Evolutionary conservation across 2,888 invertebrate species (phyloP), one percentile per base, ranked within the genome.

Genomic region (Tipula confusa): DNA sequence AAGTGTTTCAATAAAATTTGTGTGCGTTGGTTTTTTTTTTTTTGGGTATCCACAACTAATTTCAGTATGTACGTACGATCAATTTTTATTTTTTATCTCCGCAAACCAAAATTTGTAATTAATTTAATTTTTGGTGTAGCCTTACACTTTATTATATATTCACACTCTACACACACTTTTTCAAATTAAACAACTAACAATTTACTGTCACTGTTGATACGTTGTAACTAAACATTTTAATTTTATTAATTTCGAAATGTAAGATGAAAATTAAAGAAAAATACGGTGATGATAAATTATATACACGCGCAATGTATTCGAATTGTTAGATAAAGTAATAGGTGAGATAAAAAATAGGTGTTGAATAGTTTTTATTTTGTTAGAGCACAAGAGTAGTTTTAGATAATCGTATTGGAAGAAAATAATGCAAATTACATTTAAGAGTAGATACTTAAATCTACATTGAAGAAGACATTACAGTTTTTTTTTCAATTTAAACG

Each of bases 211-310:
- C 64, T 24, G 64, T 64, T 64, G n/a, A n/a, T n/a, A 24, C 24
- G 24, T 24, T 18, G 24, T 64, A 24, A 64, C 64, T 64, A 64
- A 64, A 64, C 24, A 24, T 7, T 18, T 64, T 36, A 18, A 43
- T 43, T 64, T 64, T 18, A 38, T 13, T 38, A 64, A 48, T 48
- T 18, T 64, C 24, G 11, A 64, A 24, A 64, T 64, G 64, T 24
- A 64, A 64, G 64, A 64, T 64, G 64, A 24, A 64, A 64, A 64
- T 64, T 64, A 64, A 64, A 64, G 64, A 64, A 64, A 64, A 64
- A 18, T 4, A 64, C 64, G 24, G 3, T 64, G 64, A 64, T 64
- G 64, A 64, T 64, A 64, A 64, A 64, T 64, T 64, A 64, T 64
- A 64, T 64, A 64, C 64, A 64, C 64, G 64, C 24, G 64, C 64